Evolutionary conservation across 2,797 vertebrate species (phyloP), one percentile per base, ranked within the genome.

Genomic region (Cyprinodon diabolis): DNA sequence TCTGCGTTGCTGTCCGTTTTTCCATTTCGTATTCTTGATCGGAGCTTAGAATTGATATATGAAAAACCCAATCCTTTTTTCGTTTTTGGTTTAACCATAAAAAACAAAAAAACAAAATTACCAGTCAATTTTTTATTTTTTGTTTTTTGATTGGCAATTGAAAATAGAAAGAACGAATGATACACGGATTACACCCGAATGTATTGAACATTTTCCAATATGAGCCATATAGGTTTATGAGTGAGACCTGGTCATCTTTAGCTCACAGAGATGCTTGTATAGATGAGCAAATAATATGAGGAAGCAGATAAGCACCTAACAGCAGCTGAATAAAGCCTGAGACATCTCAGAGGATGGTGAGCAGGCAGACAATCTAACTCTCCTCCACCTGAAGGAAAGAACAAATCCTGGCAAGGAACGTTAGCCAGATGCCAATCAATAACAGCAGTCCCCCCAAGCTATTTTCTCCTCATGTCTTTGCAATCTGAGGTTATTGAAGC

Each of bases 361-460:
- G 56, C 7, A 23, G 65, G 43, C 65, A 67, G 48, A 79, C 48
- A 23, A 63, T 54, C 57, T 77, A 51, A 30, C 71, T 72, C 51
- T 66, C 40, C 43, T 70, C 74, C 66, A 70, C 60, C 72, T 76
- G 78, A 72, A 75, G 52, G 58, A 74, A 49, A 71, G 47, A 72
- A 72, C 74, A 66, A 66, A 75, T 40, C 13, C 47, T 40, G 47
- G 74, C 45, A 55, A 74, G 67, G 71, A 72, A 71, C 75, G 52
- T 74, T 25, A 76, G 66, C 68, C 79, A 74, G 54, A 71, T 77
- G 67, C 57, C 71, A 66, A 81, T 88, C 87, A 80, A 79, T 89
- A 83, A 47, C 56, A 63, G 7, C n/a, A 68, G 57, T 10, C 21
- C 25, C 37, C 48, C 47, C 21, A 43, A 82, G 68, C 68, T 78